A percentile compares a stretch with the other conserved stretches of the same genome.
Conservation (phyloP, 2,113 vertebrate species). For the Menura novaehollandiae region DNA sequence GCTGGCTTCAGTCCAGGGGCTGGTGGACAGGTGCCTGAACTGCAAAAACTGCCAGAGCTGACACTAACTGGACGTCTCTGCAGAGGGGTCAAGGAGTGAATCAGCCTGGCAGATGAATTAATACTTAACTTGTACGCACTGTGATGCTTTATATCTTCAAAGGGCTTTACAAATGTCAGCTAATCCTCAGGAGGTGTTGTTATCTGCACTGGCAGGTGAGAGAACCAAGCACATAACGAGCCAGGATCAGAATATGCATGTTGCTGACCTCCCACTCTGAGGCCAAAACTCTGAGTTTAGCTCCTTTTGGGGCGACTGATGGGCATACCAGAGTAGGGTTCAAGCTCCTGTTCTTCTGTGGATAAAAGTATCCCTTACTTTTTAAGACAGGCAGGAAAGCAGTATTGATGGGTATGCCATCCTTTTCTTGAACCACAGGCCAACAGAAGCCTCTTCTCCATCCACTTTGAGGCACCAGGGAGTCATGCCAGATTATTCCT, state of each 20-base stretch:
- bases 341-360: not conserved
- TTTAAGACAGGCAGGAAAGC: not conserved
- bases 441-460: not conserved
- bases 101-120: constrained; percentile 26
- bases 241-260: constrained; percentile 22
- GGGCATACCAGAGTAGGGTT: not conserved
- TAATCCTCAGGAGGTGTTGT: constrained; percentile 36
- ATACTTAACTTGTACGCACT: not conserved
- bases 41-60: constrained; percentile 30
- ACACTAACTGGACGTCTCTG: constrained; percentile 23
- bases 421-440: not conserved
- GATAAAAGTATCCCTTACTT: not conserved
- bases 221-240: not conserved
- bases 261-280: not conserved
- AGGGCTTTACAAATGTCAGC: constrained; percentile 4
- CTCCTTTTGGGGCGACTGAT: not conserved
- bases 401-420: not conserved
- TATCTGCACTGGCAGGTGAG: constrained; percentile 36
- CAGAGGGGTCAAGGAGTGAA: constrained; percentile 34
- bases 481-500: not conserved
- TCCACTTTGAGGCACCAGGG: not conserved
- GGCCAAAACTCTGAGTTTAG: not conserved
- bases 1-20: constrained; percentile 45
- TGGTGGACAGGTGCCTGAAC: constrained; percentile 55
- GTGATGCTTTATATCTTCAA: constrained; percentile 12